These are phyloP conservation scores for Galendromus occidentalis DNA, from an alignment of 1,140 invertebrate genomes.

Conservation along the genomic window DNA sequence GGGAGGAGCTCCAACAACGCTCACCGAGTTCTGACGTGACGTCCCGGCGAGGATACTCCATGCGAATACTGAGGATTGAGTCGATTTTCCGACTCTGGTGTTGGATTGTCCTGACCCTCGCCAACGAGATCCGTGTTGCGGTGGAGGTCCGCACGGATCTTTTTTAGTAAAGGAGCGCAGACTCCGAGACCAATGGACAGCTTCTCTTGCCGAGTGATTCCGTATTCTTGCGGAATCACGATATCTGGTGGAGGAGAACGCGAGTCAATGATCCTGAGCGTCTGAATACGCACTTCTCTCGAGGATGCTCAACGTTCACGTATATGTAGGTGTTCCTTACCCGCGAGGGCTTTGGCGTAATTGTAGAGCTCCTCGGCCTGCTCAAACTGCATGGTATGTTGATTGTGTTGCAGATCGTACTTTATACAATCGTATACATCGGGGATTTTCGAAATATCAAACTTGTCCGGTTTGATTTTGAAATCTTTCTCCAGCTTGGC, in stretches of 20 bases:
- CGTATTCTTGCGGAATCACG: constrained; percentile 98
- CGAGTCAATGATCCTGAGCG: too few species aligned
- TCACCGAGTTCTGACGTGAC: constrained; percentile 66
- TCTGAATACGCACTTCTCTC: too few species aligned
- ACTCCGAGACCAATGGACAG: constrained; percentile 91
- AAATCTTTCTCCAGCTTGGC: constrained; percentile 98
- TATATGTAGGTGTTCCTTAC: too few species aligned
- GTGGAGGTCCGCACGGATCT: constrained; percentile 84
- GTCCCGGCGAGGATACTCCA: constrained; percentile 86
- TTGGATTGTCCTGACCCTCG: constrained; percentile 25
- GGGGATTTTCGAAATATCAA: constrained; percentile 97
- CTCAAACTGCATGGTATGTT: constrained; percentile 78
- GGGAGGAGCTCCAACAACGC: not conserved
- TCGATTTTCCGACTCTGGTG: constrained; percentile 63
- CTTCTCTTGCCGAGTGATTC: constrained; percentile 83
- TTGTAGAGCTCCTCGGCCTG: constrained; percentile 84
- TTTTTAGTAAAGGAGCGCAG: constrained; percentile 83
- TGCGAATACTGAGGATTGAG: constrained; percentile 92
- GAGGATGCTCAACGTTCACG: too few species aligned
- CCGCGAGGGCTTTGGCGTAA: constrained; percentile 75
- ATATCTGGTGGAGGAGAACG: constrained; percentile 40
- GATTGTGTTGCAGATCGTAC: constrained; percentile 95
- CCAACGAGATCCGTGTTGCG: constrained; percentile 59
- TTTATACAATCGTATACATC: constrained; percentile 99
- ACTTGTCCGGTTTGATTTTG: constrained; percentile 64